Percentiles rank a stretch among this genome's conserved stretches.
Evolutionary conservation across 2,888 invertebrate genomes (phyloP).

Genomic region (Standfussiana lucernea): DNA sequence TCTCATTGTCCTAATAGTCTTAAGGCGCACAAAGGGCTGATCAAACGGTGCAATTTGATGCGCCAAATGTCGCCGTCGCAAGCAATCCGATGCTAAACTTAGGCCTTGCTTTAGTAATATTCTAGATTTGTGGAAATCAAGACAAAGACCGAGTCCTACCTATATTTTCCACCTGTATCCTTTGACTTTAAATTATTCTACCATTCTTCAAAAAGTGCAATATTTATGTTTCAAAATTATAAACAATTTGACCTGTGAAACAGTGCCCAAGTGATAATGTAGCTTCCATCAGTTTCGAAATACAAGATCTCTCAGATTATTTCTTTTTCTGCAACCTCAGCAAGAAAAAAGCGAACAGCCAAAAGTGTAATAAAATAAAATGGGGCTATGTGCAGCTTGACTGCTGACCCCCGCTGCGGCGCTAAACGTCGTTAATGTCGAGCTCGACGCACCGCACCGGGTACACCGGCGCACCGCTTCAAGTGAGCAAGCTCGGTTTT

Average conservation of each 20-base stretch:
- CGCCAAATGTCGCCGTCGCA: slow-evolving; percentile 84
- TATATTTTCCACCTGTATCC: neutral
- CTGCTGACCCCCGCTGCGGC: slow-evolving; percentile 49
- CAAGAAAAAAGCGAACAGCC: slow-evolving; percentile 19
- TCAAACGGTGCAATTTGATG: slow-evolving; percentile 87
- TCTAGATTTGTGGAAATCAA: neutral
- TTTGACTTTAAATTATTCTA: neutral
- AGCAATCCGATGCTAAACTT: slow-evolving; percentile 3
- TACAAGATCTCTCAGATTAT: neutral
- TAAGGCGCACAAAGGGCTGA: slow-evolving; percentile 87
- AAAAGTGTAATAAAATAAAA: slow-evolving; percentile 53
- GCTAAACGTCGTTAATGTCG: slow-evolving; percentile 68
- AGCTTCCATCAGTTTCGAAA: neutral
- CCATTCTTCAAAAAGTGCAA: neutral
- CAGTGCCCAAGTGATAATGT: neutral
- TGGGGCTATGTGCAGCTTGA: slow-evolving; percentile 30
- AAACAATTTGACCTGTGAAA: neutral
- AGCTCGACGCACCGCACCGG: slow-evolving; percentile 23
- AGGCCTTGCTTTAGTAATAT: neutral
- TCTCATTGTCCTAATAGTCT: slow-evolving; percentile 88
- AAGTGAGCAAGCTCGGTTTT: slow-evolving; percentile 12
- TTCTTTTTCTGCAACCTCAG: slow-evolving; percentile 1
- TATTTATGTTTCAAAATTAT: neutral
- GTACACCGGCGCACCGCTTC: neutral
- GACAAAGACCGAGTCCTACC: no score